Evolutionary conservation across 2,888 invertebrate species (phyloP).

Genomic region (Cenopis cana): DNA sequence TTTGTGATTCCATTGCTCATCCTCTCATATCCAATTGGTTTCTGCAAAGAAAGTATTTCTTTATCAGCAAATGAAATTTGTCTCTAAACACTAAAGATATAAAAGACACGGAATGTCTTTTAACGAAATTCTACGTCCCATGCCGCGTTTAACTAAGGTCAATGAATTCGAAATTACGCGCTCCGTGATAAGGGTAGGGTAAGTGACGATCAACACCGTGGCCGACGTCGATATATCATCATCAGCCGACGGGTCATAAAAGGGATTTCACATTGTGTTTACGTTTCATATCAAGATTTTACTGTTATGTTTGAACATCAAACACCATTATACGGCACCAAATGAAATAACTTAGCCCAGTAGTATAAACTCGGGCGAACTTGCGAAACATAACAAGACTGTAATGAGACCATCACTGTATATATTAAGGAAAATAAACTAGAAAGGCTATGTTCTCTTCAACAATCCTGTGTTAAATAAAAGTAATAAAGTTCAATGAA

Average conservation of each 20-base stretch:
- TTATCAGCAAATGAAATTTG: slow-evolving; percentile 13
- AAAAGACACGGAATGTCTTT: slow-evolving; percentile 49
- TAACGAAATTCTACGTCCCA: slow-evolving; percentile 63
- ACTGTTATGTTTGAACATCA: slow-evolving; percentile 43
- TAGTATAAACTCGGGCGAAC: slow-evolving; percentile 38
- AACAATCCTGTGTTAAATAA: not conserved
- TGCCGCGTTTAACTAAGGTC: slow-evolving; percentile 67
- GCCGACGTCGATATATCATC: slow-evolving; percentile 84
- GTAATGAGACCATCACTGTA: slow-evolving; percentile 34
- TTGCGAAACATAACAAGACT: slow-evolving; percentile 32
- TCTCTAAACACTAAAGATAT: slow-evolving; percentile 3
- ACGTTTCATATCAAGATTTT: slow-evolving; percentile 58
- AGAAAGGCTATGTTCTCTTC: not conserved
- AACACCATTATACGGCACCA: slow-evolving; percentile 41
- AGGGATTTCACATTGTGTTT: slow-evolving; percentile 71
- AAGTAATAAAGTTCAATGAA: not conserved
- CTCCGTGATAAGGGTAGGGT: slow-evolving; percentile 82
- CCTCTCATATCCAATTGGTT: slow-evolving; percentile 74
- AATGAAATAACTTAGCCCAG: slow-evolving; percentile 42
- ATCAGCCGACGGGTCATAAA: slow-evolving; percentile 80
- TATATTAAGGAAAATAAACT: slow-evolving; percentile 23
- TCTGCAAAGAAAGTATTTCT: slow-evolving; percentile 66
- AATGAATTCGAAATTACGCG: slow-evolving; percentile 82
- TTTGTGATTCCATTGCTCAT: slow-evolving; percentile 85
- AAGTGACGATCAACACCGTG: slow-evolving; percentile 81